Evolutionary conservation across 30 jellyfish, hydroid and myxozoan species (phyloP).

Genomic region (Pseudorhiza aurosa): DNA sequence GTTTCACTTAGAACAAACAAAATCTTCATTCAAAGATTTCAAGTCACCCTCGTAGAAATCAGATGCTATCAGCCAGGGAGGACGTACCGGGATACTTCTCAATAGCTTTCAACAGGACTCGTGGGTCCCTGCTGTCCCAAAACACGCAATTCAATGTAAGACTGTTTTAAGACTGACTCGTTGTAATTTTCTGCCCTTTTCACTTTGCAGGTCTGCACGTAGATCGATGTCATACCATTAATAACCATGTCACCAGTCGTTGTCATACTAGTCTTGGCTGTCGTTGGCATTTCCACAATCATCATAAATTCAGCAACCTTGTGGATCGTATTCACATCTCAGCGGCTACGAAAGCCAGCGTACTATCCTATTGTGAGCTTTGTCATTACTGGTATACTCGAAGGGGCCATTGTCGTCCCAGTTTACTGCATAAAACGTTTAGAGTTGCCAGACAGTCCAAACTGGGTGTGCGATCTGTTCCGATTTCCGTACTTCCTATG

Average conservation of each 20-base stretch:
- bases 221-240: neutral
- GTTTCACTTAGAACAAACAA: too few species aligned
- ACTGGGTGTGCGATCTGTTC: slow-evolving; percentile 56
- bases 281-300: slow-evolving; percentile 26
- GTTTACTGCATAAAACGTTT: slow-evolving; percentile 40
- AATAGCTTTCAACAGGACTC: too few species aligned
- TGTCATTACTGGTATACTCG: slow-evolving; percentile 35
- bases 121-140: too few species aligned
- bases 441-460: slow-evolving; percentile 5
- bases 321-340: slow-evolving; percentile 8
- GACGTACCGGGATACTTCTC: too few species aligned
- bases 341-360: slow-evolving; percentile 23
- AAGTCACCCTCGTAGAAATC: too few species aligned
- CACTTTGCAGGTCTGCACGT: neutral
- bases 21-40: too few species aligned
- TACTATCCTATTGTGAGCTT: slow-evolving; percentile 56
- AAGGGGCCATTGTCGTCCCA: slow-evolving; percentile 50
- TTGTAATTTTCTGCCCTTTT: too few species aligned
- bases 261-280: neutral
- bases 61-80: too few species aligned
- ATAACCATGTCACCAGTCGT: neutral
- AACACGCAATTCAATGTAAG: neutral
- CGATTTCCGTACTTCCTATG: slow-evolving; percentile 61
- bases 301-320: slow-evolving; percentile 26
- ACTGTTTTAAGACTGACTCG: neutral